Evolutionary conservation across 2,113 vertebrate species (phyloP).

Genomic region (Hemichromis elongatus): DNA sequence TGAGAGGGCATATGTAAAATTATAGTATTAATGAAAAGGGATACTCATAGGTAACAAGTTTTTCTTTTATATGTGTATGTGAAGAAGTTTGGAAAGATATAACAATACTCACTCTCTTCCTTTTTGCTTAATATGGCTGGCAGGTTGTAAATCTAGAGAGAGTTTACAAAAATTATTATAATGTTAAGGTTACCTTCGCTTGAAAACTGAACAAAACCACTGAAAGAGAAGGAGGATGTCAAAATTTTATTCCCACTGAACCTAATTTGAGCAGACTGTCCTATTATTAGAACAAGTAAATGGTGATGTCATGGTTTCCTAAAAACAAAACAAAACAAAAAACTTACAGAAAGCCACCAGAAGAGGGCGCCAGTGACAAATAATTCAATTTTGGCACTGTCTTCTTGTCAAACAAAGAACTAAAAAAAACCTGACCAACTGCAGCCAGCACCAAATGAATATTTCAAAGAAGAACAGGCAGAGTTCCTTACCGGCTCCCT

Average conservation of each 20-base stretch:
- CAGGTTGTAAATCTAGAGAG: slow-evolving; percentile 89
- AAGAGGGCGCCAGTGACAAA: slow-evolving; percentile 41
- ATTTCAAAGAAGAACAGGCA: slow-evolving; percentile 16
- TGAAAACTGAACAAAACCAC: neutral
- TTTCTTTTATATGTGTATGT: neutral
- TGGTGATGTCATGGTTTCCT: slow-evolving; percentile 27
- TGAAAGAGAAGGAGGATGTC: neutral
- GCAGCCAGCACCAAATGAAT: neutral
- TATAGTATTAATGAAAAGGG: slow-evolving; percentile 39
- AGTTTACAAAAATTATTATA: neutral
- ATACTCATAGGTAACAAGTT: neutral
- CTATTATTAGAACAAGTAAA: slow-evolving; percentile 7
- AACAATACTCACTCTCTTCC: slow-evolving; percentile 88
- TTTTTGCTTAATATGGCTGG: slow-evolving; percentile 95
- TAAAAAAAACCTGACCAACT: neutral
- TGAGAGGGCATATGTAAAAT: slow-evolving; percentile 48
- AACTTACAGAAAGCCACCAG: neutral
- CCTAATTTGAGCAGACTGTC: neutral
- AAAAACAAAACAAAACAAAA: neutral
- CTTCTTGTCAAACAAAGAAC: neutral
- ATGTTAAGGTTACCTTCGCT: neutral
- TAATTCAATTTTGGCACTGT: neutral
- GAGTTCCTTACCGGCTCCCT: slow-evolving; percentile 87
- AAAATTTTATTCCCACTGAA: neutral
- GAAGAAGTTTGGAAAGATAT: neutral